Evolutionary conservation across 2,888 invertebrate genomes (phyloP).

Genomic region (Caenorhabditis japonica): DNA sequence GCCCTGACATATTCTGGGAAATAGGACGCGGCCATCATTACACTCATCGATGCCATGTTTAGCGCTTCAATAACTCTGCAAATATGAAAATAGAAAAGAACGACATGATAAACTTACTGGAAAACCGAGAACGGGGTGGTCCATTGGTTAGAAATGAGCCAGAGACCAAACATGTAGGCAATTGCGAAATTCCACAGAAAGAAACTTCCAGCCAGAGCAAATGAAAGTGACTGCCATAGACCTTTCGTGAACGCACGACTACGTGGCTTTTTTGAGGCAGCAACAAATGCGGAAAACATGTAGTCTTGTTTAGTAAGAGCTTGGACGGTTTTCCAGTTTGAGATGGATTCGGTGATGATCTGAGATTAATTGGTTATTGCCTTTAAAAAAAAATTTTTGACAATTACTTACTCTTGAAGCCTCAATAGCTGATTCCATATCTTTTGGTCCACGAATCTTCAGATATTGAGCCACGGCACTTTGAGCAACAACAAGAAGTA

Average conservation of each 20-base stretch:
- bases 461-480: slow-evolving; percentile 64
- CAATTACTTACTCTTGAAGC: slow-evolving; percentile 60
- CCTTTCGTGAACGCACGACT: slow-evolving; percentile 60
- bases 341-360: slow-evolving; percentile 78
- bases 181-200: slow-evolving; percentile 68
- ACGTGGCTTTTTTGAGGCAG: slow-evolving; percentile 56
- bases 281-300: slow-evolving; percentile 69
- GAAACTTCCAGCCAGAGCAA: slow-evolving; percentile 58
- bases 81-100: too few relatives aligned
- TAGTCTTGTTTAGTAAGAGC: slow-evolving; percentile 77
- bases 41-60: slow-evolving; percentile 79
- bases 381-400: neutral
- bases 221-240: slow-evolving; percentile 63
- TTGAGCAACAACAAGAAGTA: slow-evolving; percentile 47
- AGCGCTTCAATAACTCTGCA: slow-evolving; percentile 81
- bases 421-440: slow-evolving; percentile 64
- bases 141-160: slow-evolving; percentile 58
- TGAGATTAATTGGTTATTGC: slow-evolving; percentile 18
- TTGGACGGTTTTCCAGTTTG: slow-evolving; percentile 78
- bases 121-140: slow-evolving; percentile 70
- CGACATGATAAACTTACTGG: slow-evolving; percentile 56
- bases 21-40: slow-evolving; percentile 78
- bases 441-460: slow-evolving; percentile 64
- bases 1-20: slow-evolving; percentile 79
- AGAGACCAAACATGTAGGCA: slow-evolving; percentile 67